phyloP scores from a whole-genome alignment of 1,140 invertebrate species.

The Linepithema humile region DNA sequence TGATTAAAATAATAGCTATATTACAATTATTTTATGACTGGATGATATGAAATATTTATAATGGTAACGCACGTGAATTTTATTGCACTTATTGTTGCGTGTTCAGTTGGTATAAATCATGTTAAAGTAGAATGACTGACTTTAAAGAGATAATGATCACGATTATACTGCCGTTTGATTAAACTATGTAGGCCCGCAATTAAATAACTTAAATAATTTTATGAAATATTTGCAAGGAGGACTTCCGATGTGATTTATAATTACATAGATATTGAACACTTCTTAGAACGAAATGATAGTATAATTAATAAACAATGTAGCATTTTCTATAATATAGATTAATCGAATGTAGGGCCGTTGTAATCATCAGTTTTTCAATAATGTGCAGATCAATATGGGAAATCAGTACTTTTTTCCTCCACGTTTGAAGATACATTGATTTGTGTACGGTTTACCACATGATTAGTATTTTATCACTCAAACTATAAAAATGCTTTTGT shows the following conservation, averaged over 20 bases:
- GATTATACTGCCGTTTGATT: slow-evolving; percentile 21
- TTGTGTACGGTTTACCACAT: slow-evolving; percentile 21
- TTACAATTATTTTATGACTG: slow-evolving; percentile 73
- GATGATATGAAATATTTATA: slow-evolving; percentile 77
- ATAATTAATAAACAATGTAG: slow-evolving; percentile 4
- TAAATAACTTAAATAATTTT: slow-evolving; percentile 34
- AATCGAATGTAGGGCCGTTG: slow-evolving; percentile 58
- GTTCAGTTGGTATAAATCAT: too few relatives aligned
- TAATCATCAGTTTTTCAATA: slow-evolving; percentile 20
- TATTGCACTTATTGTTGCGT: slow-evolving; percentile 78
- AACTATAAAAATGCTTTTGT: slow-evolving; percentile 58
- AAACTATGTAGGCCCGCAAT: slow-evolving; percentile 37
- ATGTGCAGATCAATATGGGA: slow-evolving; percentile 15
- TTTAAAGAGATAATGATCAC: slow-evolving; percentile 45
- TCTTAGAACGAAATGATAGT: neutral
- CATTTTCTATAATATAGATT: slow-evolving; percentile 8
- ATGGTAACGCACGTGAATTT: slow-evolving; percentile 79
- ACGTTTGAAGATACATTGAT: slow-evolving; percentile 3
- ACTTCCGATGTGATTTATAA: neutral
- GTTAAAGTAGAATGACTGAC: slow-evolving; percentile 67
- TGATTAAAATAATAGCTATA: slow-evolving; percentile 58
- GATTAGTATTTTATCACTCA: slow-evolving; percentile 48
- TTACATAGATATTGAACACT: slow-evolving; percentile 5
- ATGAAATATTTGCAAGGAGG: neutral
- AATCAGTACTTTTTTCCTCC: neutral